Evolutionary conservation across 2,888 invertebrate species (phyloP), one percentile per base, ranked within the genome.

Genomic region (Euzophera pinguis): DNA sequence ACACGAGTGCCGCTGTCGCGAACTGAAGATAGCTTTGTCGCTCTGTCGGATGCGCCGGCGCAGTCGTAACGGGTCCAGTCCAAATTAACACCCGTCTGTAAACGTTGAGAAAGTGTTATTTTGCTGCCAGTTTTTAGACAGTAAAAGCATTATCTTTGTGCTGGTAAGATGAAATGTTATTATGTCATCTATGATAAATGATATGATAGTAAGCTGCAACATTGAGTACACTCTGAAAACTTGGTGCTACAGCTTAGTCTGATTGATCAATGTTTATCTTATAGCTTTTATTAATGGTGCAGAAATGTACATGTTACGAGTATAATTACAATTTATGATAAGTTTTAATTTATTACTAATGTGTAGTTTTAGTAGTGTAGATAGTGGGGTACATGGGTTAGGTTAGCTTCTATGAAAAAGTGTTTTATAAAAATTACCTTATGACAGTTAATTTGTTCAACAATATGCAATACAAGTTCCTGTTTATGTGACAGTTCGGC

Each of bases 401-500:
- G n/a, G n/a, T n/a, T 22, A 3, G 22, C 22, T 22, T 3, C 5
- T 22, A 22, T 22, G 5, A 22, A 22, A 22, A 22, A 5, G 22
- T 22, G 5, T 22, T 22, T 22, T 3, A 22, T 3, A 22, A 22
- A 4, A 32, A 1, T 32, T 7, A 90, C 89, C 80, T 86, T 85
- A 57, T 84, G 83, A 58, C 83, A 78, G 50, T 95, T 93, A 67
- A 95, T 94, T 79, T 98, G 97, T 75, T 98, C 97, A 41, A 98
- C 90, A 58, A 95, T 93, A 79, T 96, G 93, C 63, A 95, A 91
- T 62, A 94, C 88, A 75, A 94, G 93, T 53, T 94, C 93, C 60
- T 93, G 92, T 51, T 93, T 91, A 58, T 93, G 91, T 65, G 97
- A 94, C 68, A 97, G 93, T 63, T 94, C 93, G 29, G 96, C 95